Conservation (phyloP, 2,888 invertebrate species). For the Cataglyphis cursor region DNA sequence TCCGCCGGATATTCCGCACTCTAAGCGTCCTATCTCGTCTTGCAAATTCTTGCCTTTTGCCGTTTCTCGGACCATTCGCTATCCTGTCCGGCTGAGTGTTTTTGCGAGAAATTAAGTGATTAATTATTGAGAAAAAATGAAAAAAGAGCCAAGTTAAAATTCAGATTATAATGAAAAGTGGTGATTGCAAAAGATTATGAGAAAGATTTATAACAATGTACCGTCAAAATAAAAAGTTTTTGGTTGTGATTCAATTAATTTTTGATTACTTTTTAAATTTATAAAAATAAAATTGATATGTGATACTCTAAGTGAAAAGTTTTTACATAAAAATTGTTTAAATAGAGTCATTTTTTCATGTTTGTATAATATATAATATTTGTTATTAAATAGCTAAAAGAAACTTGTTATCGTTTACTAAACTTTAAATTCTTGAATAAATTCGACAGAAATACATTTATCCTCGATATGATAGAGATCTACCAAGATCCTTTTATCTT, state of each 20-base stretch:
- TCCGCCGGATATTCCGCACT: background rate
- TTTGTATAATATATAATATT: background rate
- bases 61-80: background rate
- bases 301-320: no score
- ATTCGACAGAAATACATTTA: conserved; percentile 12
- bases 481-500: conserved; percentile 30
- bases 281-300: background rate
- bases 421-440: background rate
- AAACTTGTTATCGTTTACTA: background rate
- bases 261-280: background rate
- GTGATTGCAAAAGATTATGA: background rate
- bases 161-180: background rate
- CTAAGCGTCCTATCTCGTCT: conserved; percentile 14
- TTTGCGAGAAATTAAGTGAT: conserved; percentile 18
- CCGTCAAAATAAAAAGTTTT: background rate
- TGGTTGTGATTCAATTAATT: background rate
- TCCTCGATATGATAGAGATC: conserved; percentile 7
- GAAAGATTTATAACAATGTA: background rate
- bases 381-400: background rate
- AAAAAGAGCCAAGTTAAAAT: background rate
- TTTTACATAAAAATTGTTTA: background rate
- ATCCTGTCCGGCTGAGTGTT: background rate
- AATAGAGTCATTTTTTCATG: background rate
- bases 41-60: background rate
- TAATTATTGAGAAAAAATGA: background rate